phyloP scores from a whole-genome alignment of 2,113 vertebrate genomes.

The Polypterus senegalus region DNA sequence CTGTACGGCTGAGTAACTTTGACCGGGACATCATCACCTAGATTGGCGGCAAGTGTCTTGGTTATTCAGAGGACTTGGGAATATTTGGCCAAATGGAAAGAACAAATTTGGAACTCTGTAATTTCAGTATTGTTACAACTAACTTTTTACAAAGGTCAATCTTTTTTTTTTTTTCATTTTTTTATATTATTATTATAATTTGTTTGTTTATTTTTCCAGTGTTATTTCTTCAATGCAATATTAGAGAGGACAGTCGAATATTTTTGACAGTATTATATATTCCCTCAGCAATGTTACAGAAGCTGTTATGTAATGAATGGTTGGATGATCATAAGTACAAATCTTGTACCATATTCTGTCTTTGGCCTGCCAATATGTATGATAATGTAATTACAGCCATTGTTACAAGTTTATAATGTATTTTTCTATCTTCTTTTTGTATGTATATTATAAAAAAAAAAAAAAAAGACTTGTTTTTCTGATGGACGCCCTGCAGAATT shows the following conservation, averaged over 20 bases:
- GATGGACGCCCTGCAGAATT: constrained; percentile 38
- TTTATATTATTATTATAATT: constrained; percentile 22
- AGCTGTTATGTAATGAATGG: constrained; percentile 42
- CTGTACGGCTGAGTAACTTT: too few species aligned
- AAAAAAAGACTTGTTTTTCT: constrained; percentile 24
- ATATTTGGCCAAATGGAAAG: constrained; percentile 11
- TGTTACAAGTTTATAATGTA: constrained; percentile 79
- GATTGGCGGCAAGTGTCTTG: constrained; percentile 12
- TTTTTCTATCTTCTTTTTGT: constrained; percentile 79
- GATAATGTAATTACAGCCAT: constrained; percentile 75
- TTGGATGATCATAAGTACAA: constrained; percentile 55
- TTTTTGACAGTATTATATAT: constrained; percentile 58
- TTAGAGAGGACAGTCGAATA: constrained; percentile 48
- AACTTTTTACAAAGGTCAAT: background rate
- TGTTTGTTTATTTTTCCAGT: constrained; percentile 47
- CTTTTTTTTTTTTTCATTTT: constrained; percentile 1
- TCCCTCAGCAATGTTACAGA: constrained; percentile 55
- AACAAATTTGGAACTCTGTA: too few species aligned
- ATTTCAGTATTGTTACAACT: too few species aligned
- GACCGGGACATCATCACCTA: too few species aligned
- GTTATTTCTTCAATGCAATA: constrained; percentile 63
- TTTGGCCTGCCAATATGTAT: constrained; percentile 67
- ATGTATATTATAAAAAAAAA: constrained; percentile 59
- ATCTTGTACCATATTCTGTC: constrained; percentile 44
- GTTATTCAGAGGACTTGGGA: constrained; percentile 33